Evolutionary conservation across 2,797 vertebrate species (phyloP), one percentile per base, ranked within the genome.

Genomic region (Eutrigla gurnardus): DNA sequence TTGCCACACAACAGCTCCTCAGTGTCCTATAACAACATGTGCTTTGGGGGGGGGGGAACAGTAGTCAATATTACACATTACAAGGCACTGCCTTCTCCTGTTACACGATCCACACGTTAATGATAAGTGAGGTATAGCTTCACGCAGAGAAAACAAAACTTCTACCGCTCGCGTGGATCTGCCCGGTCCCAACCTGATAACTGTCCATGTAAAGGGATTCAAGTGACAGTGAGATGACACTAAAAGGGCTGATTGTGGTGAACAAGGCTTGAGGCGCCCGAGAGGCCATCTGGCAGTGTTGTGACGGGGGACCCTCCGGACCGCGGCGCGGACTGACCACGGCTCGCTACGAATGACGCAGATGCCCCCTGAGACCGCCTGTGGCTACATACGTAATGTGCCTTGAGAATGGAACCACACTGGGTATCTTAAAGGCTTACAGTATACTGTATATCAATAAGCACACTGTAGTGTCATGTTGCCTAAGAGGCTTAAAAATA

Each of bases 281-380:
- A 65, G 45, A 76, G 55, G 73, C 87, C 90, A 92, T 91, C 90
- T 92, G 91, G 75, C 82, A 78, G 84, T 85, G 83, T 87, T 89
- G 86, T 89, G 90, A 88, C 65, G 82, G 81, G 81, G 58, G 68
- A 66, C 77, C 64, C 70, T 77, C 77, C 73, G 79, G 83, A 80
- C 81, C 36, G 61, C 80, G 83, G 39, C 70, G 72, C 11, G 4
- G 67, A 62, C 62, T 65, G 75, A 81, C 78, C 81, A 73, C 71
- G 68, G 60, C 66, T 74, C 60, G 50, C 63, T 53, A 58, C 57
- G 14, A 81, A 73, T 70, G 81, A 81, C 77, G 82, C 84, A 88
- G 69, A 81, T 75, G 70, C 70, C 78, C 74, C 25, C 77, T 83
- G 65, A 86, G 72, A 46, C 62, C 47, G 73, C 65, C 39, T 55